Percentiles rank a stretch among this genome's conserved stretches.
Conservation (phyloP, 2,113 vertebrate genomes). For the Podarcis cretensis region DNA sequence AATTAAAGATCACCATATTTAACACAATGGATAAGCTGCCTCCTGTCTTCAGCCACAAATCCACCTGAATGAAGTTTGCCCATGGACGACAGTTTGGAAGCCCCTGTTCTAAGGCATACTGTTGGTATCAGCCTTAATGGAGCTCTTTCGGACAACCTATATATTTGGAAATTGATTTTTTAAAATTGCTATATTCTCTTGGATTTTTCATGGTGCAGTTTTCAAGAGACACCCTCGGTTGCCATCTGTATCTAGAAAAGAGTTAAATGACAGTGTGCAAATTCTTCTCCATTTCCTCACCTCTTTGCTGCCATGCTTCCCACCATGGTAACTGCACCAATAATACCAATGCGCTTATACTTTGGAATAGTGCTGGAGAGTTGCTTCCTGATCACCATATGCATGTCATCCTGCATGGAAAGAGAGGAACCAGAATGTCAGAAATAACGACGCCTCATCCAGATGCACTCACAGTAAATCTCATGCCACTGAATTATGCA, state of each 20-base stretch:
- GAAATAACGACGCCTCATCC: neutral
- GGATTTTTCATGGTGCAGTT: neutral
- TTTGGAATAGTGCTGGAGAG: slow-evolving; percentile 91
- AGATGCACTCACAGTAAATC: neutral
- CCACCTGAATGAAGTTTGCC: too few species aligned
- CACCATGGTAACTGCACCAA: slow-evolving; percentile 91
- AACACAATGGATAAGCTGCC: too few species aligned
- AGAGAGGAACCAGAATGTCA: slow-evolving; percentile 9
- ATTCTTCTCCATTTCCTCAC: slow-evolving; percentile 66
- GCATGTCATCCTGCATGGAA: slow-evolving; percentile 89
- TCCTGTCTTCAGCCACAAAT: too few species aligned
- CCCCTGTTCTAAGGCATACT: neutral
- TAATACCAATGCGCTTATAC: slow-evolving; percentile 95
- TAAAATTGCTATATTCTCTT: neutral
- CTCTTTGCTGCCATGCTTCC: slow-evolving; percentile 85
- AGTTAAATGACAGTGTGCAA: neutral
- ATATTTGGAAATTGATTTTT: neutral
- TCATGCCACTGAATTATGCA: neutral
- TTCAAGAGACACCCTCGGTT: neutral
- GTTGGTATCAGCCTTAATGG: neutral
- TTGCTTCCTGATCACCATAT: slow-evolving; percentile 96
- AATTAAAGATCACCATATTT: too few species aligned
- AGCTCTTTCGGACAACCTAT: neutral
- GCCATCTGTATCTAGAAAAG: neutral
- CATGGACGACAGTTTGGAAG: too few species aligned